Base-by-base conservation (phyloP, 2,888 invertebrate species). In the Latheticus oryzae region DNA sequence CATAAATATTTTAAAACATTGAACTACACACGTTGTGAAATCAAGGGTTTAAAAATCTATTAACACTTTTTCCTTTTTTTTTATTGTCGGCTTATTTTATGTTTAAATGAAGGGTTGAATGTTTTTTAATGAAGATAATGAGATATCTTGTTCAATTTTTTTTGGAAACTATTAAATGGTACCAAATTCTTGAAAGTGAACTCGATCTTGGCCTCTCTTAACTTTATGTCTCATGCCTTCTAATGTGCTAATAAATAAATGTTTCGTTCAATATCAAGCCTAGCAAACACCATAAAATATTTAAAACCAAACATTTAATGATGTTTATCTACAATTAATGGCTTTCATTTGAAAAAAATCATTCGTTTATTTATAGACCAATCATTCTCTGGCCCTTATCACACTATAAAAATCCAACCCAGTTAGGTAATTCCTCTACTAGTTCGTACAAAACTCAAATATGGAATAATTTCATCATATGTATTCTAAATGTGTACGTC, bases 281-380 rank as follows among this genome's bases (percentile, higher is more conserved):
- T 9, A 26, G 24, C 45, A 48, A 48, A 48, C 35, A 48, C 51
- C 17, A 40, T 48, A 37, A 48, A 48, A 35, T 17, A 13, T 21
- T 23, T 13, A 26, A 23, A 28, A 28, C 7, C 24, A 13, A 35
- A 21, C 48, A 28, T 47, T 23, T 30, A 43, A 43, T 43, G 43
- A 7, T 8, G 26, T 21, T 51, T 51, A 28, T 43, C 8, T 17
- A 43, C 43, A 43, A 43, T 43, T 28, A 47, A 33, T 47, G 9
- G 13, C 15, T 12, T 12, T 8, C n/a, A 5, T n/a, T n/a, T n/a
- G n/a, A n/a, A n/a, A n/a, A n/a, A n/a, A n/a, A 8, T 13, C 12
- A 32, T 21, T 33, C 5, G 32, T 11, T 17, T 9, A 32, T 45
- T 47, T 47, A 47, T 13, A 15, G 23, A 8, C 47, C 23, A 26